Conservation (phyloP, 2,888 invertebrate genomes). For the Spisula solida region DNA sequence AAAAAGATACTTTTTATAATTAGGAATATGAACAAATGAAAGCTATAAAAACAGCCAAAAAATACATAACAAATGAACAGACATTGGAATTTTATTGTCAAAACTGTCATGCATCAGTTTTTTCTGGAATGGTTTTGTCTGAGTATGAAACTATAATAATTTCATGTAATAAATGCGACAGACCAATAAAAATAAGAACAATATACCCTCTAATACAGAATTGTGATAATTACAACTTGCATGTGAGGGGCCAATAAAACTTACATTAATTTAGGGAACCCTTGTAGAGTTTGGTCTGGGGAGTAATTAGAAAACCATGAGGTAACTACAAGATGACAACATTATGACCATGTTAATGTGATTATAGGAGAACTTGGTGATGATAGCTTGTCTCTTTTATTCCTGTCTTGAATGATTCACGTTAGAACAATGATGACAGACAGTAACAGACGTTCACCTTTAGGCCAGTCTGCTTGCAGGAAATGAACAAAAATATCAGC, state of each 20-base stretch:
- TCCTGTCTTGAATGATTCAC: not conserved
- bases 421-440: not conserved
- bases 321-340: conserved; percentile 39
- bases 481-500: not conserved
- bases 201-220: not conserved
- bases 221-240: conserved; percentile 23
- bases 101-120: not conserved
- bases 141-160: not conserved
- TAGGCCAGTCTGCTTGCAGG: not conserved
- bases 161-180: not conserved
- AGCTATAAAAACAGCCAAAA: not conserved
- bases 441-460: not conserved
- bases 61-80: not conserved
- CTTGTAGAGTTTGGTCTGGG: conserved; percentile 24
- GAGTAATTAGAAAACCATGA: conserved; percentile 48
- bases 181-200: not conserved
- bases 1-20: no score
- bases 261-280: conserved; percentile 39
- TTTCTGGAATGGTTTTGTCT: not conserved
- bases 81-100: not conserved
- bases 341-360: conserved; percentile 54
- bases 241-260: conserved; percentile 54
- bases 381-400: conserved; percentile 6
- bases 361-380: conserved; percentile 31
- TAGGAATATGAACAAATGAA: no score